These are phyloP conservation scores for Doris montereyensis DNA, from an alignment of 2,888 invertebrate species.

Conservation along the genomic window DNA sequence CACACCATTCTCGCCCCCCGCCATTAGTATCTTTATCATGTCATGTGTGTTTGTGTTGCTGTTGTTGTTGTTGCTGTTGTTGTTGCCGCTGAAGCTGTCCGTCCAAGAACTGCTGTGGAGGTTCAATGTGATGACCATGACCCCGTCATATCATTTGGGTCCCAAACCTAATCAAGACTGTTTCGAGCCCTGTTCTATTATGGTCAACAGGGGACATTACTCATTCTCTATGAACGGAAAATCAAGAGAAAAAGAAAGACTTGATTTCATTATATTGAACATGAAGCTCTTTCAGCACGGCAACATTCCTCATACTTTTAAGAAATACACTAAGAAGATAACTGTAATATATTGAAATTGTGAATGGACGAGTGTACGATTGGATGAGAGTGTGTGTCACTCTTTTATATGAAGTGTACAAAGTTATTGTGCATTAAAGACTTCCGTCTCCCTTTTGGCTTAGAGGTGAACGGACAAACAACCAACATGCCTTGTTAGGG, in stretches of 20 bases:
- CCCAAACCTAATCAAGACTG: conserved; percentile 49
- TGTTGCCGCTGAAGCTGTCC: background rate
- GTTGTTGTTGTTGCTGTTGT: background rate
- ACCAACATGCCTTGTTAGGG: too few species aligned
- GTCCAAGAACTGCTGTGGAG: conserved; percentile 26
- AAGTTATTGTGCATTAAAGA: too few species aligned
- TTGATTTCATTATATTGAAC: too few species aligned
- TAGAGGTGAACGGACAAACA: too few species aligned
- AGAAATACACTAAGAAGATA: too few species aligned
- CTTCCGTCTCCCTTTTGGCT: too few species aligned
- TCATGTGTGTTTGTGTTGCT: background rate
- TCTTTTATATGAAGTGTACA: too few species aligned
- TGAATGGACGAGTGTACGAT: background rate
- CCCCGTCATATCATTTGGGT: conserved; percentile 42
- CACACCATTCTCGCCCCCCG: too few species aligned
- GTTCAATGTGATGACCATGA: conserved; percentile 30
- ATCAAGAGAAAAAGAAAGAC: too few species aligned
- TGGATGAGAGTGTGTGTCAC: too few species aligned
- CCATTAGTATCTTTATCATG: background rate
- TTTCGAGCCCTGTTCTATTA: conserved; percentile 46
- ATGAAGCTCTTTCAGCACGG: too few species aligned
- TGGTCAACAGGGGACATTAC: conserved; percentile 40
- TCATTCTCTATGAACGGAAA: conserved; percentile 38
- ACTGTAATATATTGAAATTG: background rate
- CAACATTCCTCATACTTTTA: too few species aligned